Conservation (phyloP, 2,113 vertebrate species). For the Cichladusa arquata region DNA sequence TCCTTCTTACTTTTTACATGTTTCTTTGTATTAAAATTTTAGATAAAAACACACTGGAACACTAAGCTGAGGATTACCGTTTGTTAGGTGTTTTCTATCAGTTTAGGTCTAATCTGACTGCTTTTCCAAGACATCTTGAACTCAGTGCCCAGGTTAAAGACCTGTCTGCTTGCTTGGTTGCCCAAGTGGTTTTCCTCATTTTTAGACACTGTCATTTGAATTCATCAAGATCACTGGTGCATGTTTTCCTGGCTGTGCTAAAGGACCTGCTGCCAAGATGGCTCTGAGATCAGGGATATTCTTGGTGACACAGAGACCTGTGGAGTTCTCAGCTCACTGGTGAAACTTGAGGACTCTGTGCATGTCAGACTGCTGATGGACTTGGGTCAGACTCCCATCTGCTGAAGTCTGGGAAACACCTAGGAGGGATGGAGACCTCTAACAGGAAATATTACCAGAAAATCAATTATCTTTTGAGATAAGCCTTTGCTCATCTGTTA, state of each 20-base stretch:
- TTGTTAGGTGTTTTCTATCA: background rate
- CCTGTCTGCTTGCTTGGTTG: background rate
- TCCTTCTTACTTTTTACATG: background rate
- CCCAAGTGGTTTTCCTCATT: background rate
- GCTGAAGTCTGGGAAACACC: slow-evolving; percentile 7
- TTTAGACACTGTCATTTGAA: background rate
- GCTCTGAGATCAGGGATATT: background rate
- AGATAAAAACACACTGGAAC: background rate
- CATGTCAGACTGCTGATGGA: background rate
- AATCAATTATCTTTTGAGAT: background rate
- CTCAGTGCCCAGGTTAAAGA: background rate
- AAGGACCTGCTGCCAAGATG: background rate
- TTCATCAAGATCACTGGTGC: background rate
- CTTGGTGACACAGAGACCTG: background rate
- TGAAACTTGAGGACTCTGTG: background rate
- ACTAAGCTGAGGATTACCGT: background rate
- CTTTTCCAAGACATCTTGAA: background rate
- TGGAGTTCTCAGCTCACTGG: background rate
- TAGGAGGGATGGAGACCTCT: background rate
- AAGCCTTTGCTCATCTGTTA: background rate
- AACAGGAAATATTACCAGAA: background rate
- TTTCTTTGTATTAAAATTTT: background rate
- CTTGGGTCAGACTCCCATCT: background rate
- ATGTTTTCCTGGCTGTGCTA: background rate
- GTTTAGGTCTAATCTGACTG: background rate